Base-by-base conservation (phyloP, 2,797 vertebrate genomes). In the Gobionotothen gibberifrons region DNA sequence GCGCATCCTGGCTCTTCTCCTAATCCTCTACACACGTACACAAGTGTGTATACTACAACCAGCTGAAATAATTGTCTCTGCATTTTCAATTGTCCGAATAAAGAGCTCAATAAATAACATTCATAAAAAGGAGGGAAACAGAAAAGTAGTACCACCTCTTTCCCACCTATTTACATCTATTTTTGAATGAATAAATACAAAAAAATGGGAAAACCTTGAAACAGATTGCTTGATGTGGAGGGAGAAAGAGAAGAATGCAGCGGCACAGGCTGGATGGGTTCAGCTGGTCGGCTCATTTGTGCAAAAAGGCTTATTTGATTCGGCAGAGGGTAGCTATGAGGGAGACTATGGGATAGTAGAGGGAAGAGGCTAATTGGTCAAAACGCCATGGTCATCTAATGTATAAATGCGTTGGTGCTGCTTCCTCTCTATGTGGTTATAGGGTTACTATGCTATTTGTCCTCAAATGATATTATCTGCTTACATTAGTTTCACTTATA, bases 341-440 rank as follows among this genome's bases (percentile, higher is more conserved):
- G 59, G 54, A 74, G 76, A 69, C 53, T 69, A 49, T 40, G 39
- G 52, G 22, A n/a, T 56, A 56, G 49, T 43, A 26, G 54, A 78
- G 15, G 46, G 48, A 85, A 53, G 21, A 71, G 71, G 70, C 74
- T 88, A 88, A 91, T 85, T 89, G 52, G 81, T 76, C 81, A 82
- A 86, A 85, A 79, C 68, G 53, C 68, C 47, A 42, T 17, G 32
- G 61, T 51, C 26, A 36, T 76, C 58, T 69, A 48, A 83, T 72
- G 76, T 82, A 68, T 36, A 59, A 73, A 72, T 0, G 3, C 26
- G 56, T 58, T 32, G 0, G 42, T 57, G 36, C 43, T 26, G 48
- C 62, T 60, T 76, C 22, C 26, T 60, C 39, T 68, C 16, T 51
- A 29, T 49, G 58, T 46, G 51, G n/a, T 42, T 70, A 16, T 49